Base-by-base conservation (phyloP, 2,888 invertebrate genomes). In the Hirtodrosophila duncani region DNA sequence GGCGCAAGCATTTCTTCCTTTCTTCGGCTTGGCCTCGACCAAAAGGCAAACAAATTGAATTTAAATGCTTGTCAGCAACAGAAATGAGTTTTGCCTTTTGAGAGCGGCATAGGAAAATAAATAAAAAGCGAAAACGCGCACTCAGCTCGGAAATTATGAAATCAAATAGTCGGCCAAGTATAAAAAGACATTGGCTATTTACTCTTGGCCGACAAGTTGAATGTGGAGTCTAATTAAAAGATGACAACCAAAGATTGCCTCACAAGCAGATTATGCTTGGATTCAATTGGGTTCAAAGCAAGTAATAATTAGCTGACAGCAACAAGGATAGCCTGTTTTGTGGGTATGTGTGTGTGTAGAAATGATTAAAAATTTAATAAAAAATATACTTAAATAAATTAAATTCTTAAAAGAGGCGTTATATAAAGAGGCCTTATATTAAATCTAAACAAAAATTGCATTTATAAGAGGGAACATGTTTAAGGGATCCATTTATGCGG, bases 21-120 rank as follows among this genome's bases (percentile, higher is more conserved):
- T 45, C 51, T 38, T 42, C 30, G 44, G 45, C 46, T 58, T 53
- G 43, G 51, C 37, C 52, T 20, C 5, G 45, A 31, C 38, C 27
- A 31, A 55, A 44, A 44, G 56, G 43, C 33, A 48, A 45, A 67
- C 64, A 70, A 70, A 75, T 70, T 75, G 70, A 75, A 70, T 75
- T 70, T 70, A 70, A 75, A 70, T 71, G 70, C 65, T 67, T 70
- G 70, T 70, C 70, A 70, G 67, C 77, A 70, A 56, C 75, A 70
- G 70, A 70, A 70, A 70, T 70, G 70, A 70, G 70, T 63, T 74
- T 69, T 74, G 69, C 74, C 67, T 67, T 57, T 27, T 44, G 29
- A 50, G 49, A 49, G 27, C 16, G 11, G 51, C 16, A 18, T 42
- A 18, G 20, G 27, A 61, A 66, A 38, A 13, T 33, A 5, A 11